Evolutionary conservation across 2,888 invertebrate species (phyloP), one percentile per base, ranked within the genome.

Genomic region (Uloborus plumipes): DNA sequence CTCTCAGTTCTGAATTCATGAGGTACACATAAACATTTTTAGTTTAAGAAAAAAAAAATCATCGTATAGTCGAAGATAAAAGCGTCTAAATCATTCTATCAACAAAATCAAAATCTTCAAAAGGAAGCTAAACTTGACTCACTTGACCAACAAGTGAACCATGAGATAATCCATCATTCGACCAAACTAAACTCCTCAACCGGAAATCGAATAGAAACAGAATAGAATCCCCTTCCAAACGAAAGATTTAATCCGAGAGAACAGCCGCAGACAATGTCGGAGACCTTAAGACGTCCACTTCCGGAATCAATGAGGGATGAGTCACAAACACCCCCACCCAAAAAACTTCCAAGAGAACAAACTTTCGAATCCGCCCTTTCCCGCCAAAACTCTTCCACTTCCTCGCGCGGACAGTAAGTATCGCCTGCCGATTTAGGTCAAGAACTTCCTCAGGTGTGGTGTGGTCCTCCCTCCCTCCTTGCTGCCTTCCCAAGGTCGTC

Each of bases 371-470:
- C 70, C 77, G 70, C 74, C 80, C 80, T 65, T n/a, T 70, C 51
- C 18, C 18, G 53, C 72, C n/a, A 67, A 69, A 65, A 55, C 70
- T 69, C 74, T 67, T 67, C 65, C 67, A 53, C 64, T 78, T 71
- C 71, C 78, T 67, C 58, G 47, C 65, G n/a, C 64, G 65, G 74
- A 62, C 72, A 14, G 58, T 74, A 39, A 64, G n/a, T n/a, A 64
- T 14, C 26, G 64, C 62, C 62, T 50, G 64, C 62, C 62, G 73
- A 39, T 80, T 31, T 81, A 74, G 80, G 80, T 81, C 80, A 81
- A 81, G 80, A 50, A 65, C 80, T 81, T 70, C 80, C 65, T n/a
- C 50, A 72, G 65, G 80, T 74, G 80, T 74, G 80, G 80, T 55
- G 26, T 39, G 26, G 74, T 64, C 66, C 39, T 39, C 39, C 39